phyloP scores from a whole-genome alignment of 2,797 vertebrate species.

The Garrulus glandarius region DNA sequence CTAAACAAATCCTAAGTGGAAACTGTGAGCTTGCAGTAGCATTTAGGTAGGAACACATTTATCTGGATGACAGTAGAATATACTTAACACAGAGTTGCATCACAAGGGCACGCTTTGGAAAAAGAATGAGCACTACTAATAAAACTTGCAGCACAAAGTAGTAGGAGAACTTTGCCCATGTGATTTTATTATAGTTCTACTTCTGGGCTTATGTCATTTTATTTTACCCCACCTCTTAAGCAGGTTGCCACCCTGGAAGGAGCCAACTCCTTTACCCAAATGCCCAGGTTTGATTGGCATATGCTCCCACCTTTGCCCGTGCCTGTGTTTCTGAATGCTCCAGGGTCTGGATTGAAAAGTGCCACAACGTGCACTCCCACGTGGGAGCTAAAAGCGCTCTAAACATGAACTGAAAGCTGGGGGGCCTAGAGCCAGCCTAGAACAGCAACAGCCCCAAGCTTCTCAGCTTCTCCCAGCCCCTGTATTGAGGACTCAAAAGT shows the following conservation, averaged over 20 bases:
- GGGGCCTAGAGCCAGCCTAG: neutral
- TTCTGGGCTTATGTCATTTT: neutral
- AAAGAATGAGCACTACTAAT: neutral
- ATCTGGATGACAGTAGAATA: neutral
- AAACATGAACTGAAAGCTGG: neutral
- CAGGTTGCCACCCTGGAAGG: neutral
- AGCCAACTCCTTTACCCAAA: neutral
- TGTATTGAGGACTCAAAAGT: neutral
- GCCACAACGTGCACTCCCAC: accelerated
- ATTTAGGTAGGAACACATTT: neutral
- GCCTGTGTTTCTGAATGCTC: neutral
- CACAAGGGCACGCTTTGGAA: neutral
- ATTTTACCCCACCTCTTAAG: neutral
- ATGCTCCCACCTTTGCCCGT: neutral
- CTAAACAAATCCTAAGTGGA: neutral
- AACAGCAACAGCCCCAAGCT: neutral
- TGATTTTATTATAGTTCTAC: neutral
- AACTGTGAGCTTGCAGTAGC: neutral
- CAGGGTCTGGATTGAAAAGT: neutral
- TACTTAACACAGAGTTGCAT: neutral
- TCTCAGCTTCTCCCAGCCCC: neutral
- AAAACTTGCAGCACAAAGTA: neutral
- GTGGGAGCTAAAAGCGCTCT: neutral
- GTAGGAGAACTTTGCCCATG: neutral
- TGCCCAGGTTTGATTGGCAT: neutral